A percentile compares a stretch with the other conserved stretches of the same genome.
These are phyloP conservation scores for Cheilosia vulpina DNA, from an alignment of 2,888 invertebrate species.

Conservation along the genomic window DNA sequence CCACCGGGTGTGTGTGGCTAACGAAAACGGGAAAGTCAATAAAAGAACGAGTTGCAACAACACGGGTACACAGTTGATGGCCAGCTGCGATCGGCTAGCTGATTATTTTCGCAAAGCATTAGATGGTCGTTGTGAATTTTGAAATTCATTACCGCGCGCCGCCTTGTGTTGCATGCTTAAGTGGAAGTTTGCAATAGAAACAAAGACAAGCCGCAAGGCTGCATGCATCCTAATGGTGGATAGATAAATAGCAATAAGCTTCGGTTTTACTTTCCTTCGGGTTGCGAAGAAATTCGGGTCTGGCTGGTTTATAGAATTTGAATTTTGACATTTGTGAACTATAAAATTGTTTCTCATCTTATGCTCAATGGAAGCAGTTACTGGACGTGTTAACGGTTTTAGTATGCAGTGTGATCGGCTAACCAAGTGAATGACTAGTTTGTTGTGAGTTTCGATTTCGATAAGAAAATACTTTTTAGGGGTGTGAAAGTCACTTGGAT, in stretches of 20 bases:
- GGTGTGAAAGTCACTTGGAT: slow-evolving; percentile 17
- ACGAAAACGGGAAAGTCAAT: slow-evolving; percentile 65
- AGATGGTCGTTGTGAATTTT: slow-evolving; percentile 54
- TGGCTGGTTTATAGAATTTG: slow-evolving; percentile 43
- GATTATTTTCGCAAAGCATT: slow-evolving; percentile 49
- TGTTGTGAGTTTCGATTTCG: background rate
- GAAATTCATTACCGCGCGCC: slow-evolving; percentile 26
- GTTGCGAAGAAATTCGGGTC: slow-evolving; percentile 14
- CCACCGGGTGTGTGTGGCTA: background rate
- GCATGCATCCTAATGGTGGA: slow-evolving; percentile 16
- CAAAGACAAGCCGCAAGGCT: slow-evolving; percentile 9
- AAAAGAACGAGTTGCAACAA: slow-evolving; percentile 25
- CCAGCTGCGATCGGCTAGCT: slow-evolving; percentile 3
- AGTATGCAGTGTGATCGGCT: background rate
- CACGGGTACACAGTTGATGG: background rate
- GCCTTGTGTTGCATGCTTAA: slow-evolving; percentile 35
- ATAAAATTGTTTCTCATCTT: slow-evolving; percentile 14
- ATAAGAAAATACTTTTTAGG: background rate
- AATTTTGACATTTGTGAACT: slow-evolving; percentile 39
- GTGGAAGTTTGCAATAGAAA: slow-evolving; percentile 22
- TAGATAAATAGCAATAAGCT: slow-evolving; percentile 2
- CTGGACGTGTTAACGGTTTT: slow-evolving; percentile 14
- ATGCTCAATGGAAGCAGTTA: slow-evolving; percentile 10
- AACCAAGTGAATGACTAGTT: slow-evolving; percentile 49
- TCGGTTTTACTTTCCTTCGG: slow-evolving; percentile 56